A percentile compares a stretch with the other conserved stretches of the same genome.
These are phyloP conservation scores for Scomber colias DNA, from an alignment of 2,113 vertebrate species.

Conservation along the genomic window DNA sequence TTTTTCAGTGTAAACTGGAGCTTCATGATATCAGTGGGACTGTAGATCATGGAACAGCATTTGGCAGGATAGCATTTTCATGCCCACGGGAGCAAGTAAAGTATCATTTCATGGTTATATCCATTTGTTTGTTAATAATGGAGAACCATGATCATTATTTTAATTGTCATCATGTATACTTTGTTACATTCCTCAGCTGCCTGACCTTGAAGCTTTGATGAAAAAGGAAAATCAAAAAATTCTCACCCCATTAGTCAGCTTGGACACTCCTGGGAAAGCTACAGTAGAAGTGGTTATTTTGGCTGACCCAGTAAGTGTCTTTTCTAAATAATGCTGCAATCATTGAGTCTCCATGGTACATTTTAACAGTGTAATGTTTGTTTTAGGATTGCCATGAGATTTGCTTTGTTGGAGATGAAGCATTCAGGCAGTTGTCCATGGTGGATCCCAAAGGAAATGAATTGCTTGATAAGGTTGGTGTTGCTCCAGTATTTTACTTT, in stretches of 20 bases:
- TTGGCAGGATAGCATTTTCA: conserved; percentile 96
- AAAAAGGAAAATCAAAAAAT: conserved; percentile 93
- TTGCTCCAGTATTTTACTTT: conserved; percentile 3
- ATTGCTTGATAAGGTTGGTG: conserved; percentile 90
- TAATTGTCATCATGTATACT: neutral
- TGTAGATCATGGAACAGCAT: conserved; percentile 92
- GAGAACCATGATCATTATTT: neutral
- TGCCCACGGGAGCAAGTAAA: conserved; percentile 92
- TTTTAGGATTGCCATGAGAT: conserved; percentile 95
- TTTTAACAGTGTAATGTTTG: conserved; percentile 5
- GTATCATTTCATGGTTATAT: neutral
- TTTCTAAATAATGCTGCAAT: neutral
- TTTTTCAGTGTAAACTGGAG: conserved; percentile 92
- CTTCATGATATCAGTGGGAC: conserved; percentile 81
- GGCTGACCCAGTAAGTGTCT: conserved; percentile 92
- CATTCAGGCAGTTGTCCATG: conserved; percentile 92
- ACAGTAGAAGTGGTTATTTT: conserved; percentile 96
- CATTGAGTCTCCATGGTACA: neutral
- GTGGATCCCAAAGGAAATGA: conserved; percentile 88
- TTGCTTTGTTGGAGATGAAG: conserved; percentile 96
- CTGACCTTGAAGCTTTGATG: conserved; percentile 89
- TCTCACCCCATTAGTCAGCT: conserved; percentile 92
- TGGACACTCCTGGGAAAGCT: conserved; percentile 98
- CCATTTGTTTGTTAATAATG: neutral
- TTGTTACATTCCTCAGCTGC: conserved; percentile 82